A percentile compares a stretch with the other conserved stretches of the same genome.
phyloP scores from a whole-genome alignment of 2,888 invertebrate genomes.

The Dicycla oo region DNA sequence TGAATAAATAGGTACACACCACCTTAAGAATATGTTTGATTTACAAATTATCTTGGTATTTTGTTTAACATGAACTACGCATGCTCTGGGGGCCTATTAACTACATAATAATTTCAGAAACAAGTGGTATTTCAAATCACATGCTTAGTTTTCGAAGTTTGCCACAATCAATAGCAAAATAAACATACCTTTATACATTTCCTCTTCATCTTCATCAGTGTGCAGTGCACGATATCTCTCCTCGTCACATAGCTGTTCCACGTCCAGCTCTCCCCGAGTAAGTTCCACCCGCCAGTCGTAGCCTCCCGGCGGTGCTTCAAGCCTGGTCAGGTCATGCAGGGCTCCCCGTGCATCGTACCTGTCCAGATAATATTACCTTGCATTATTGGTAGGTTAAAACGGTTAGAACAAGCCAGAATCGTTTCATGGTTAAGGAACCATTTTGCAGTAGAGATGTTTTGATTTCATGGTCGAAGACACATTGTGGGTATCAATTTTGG shows the following conservation, averaged over 20 bases:
- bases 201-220: conserved; percentile 96
- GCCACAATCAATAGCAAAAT: neutral
- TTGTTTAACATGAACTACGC: too few species aligned
- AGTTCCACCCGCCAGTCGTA: conserved; percentile 91
- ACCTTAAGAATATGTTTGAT: too few species aligned
- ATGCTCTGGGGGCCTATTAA: too few species aligned
- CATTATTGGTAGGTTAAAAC: conserved; percentile 41
- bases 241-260: conserved; percentile 98
- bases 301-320: conserved; percentile 95
- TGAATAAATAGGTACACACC: too few species aligned
- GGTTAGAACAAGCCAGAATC: conserved; percentile 41
- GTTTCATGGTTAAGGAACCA: conserved; percentile 17
- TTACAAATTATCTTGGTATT: too few species aligned
- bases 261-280: conserved; percentile 93
- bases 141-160: too few species aligned
- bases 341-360: conserved; percentile 99
- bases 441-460: neutral
- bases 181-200: conserved; percentile 95
- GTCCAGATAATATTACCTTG: conserved; percentile 71
- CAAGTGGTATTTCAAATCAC: too few species aligned
- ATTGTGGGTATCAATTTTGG: conserved; percentile 8
- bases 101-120: too few species aligned
- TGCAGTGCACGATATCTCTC: conserved; percentile 97
- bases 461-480: conserved; percentile 3
- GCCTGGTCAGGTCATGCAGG: conserved; percentile 94